These are phyloP conservation scores for Orchestes rusci DNA, from an alignment of 2,888 invertebrate species.

Conservation along the genomic window DNA sequence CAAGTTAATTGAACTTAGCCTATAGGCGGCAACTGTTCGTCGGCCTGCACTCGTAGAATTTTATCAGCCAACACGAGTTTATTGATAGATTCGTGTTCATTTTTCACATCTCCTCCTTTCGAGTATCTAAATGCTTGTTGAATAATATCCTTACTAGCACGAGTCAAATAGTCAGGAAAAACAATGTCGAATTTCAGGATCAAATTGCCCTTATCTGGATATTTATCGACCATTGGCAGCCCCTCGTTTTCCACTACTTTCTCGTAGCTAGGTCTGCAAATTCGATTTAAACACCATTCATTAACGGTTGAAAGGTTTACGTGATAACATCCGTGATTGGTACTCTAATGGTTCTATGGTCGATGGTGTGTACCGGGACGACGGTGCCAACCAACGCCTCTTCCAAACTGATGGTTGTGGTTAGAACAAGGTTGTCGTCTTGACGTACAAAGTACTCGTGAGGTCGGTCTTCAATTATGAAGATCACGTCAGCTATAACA, in stretches of 20 bases:
- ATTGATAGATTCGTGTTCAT: slow-evolving; percentile 40
- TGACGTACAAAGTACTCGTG: slow-evolving; percentile 60
- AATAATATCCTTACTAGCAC: slow-evolving; percentile 43
- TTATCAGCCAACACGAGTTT: slow-evolving; percentile 43
- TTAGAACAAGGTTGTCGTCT: slow-evolving; percentile 60
- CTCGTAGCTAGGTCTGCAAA: slow-evolving; percentile 54
- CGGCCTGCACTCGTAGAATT: slow-evolving; percentile 41
- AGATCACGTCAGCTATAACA: slow-evolving; percentile 62
- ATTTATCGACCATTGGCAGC: slow-evolving; percentile 43
- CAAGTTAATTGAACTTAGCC: not conserved
- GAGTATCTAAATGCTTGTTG: slow-evolving; percentile 40
- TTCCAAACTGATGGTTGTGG: slow-evolving; percentile 53
- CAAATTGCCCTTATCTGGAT: slow-evolving; percentile 59
- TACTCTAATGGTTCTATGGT: slow-evolving; percentile 59
- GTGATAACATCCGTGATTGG: slow-evolving; percentile 65
- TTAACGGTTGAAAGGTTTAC: slow-evolving; percentile 41
- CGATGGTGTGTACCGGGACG: slow-evolving; percentile 61
- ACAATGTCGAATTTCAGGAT: slow-evolving; percentile 59
- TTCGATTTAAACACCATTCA: too few relatives aligned
- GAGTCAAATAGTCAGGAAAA: slow-evolving; percentile 50
- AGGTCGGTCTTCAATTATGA: slow-evolving; percentile 64
- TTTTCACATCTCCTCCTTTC: slow-evolving; percentile 34
- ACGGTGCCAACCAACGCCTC: slow-evolving; percentile 66
- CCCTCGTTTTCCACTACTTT: slow-evolving; percentile 68
- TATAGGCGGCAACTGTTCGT: slow-evolving; percentile 40